Conservation (phyloP, 2,113 vertebrate species). For the Chunga burmeisteri region DNA sequence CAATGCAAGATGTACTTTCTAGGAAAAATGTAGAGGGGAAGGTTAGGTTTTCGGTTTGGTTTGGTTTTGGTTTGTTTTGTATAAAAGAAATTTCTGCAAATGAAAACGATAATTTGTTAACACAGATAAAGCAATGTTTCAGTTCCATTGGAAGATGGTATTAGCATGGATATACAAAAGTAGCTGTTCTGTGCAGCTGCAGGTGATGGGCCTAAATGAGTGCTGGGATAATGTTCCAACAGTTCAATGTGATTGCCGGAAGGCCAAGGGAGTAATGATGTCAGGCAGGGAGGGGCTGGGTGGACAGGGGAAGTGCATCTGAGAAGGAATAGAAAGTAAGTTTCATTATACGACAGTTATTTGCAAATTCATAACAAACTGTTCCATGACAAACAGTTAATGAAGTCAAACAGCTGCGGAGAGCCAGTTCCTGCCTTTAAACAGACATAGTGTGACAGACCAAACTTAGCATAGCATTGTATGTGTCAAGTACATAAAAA, state of each 20-base stretch:
- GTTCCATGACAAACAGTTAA: not conserved
- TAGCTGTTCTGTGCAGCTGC: not conserved
- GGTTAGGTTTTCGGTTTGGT: not conserved
- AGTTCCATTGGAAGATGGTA: not conserved
- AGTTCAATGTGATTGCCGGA: not conserved
- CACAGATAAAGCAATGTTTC: not conserved
- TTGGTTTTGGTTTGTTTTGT: not conserved
- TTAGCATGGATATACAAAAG: not conserved
- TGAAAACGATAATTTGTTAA: not conserved
- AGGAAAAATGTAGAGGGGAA: not conserved
- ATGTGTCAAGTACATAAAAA: not conserved
- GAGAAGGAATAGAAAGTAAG: not conserved
- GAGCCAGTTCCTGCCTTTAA: not conserved
- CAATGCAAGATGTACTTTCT: not conserved
- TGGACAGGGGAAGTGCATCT: not conserved
- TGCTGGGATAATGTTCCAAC: not conserved
- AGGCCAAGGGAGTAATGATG: rapidly evolving
- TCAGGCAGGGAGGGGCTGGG: rapidly evolving
- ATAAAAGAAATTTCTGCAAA: not conserved
- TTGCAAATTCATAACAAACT: not conserved
- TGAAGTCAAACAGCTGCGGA: not conserved
- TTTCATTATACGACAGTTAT: not conserved
- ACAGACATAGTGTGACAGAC: not conserved
- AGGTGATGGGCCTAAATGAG: not conserved
- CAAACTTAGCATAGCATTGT: not conserved